A percentile compares a stretch with the other conserved stretches of the same genome.
phyloP scores from a whole-genome alignment of 1,140 invertebrate species.

The Drosophila elegans region DNA sequence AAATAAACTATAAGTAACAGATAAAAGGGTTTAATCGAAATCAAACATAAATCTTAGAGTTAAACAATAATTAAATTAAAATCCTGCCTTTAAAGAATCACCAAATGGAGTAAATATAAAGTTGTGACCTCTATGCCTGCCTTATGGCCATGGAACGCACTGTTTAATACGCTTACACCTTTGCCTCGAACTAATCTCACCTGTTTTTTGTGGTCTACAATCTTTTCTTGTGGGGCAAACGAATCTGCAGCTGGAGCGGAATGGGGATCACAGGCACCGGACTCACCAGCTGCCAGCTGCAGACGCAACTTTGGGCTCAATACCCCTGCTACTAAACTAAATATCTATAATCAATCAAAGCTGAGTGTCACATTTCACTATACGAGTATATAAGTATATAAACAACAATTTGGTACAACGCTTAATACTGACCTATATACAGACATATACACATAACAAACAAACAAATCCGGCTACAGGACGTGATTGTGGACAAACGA shows the following conservation, averaged over 20 bases:
- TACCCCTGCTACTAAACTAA: constrained; percentile 18
- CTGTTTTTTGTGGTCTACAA: background rate
- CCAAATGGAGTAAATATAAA: background rate
- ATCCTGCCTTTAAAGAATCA: background rate
- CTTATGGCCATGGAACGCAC: constrained; percentile 13
- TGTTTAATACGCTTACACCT: background rate
- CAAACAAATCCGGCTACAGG: constrained; percentile 14
- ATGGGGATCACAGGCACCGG: constrained; percentile 6
- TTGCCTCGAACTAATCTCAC: background rate
- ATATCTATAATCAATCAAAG: constrained; percentile 11
- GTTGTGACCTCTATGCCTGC: background rate
- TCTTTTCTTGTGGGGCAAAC: background rate
- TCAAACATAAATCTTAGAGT: too few species aligned
- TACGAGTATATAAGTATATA: constrained; percentile 44
- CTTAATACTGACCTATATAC: constrained; percentile 71
- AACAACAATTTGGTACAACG: constrained; percentile 71
- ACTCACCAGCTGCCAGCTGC: background rate
- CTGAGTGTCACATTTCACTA: constrained; percentile 22
- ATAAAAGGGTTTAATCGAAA: too few species aligned
- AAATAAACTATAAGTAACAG: too few species aligned
- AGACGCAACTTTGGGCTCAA: constrained; percentile 3
- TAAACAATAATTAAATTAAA: background rate
- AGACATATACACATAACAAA: constrained; percentile 35
- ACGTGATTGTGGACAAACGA: background rate
- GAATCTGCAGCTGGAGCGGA: constrained; percentile 3